Base-by-base conservation (phyloP, 1,140 invertebrate species). In the Drosophila nasuta region DNA sequence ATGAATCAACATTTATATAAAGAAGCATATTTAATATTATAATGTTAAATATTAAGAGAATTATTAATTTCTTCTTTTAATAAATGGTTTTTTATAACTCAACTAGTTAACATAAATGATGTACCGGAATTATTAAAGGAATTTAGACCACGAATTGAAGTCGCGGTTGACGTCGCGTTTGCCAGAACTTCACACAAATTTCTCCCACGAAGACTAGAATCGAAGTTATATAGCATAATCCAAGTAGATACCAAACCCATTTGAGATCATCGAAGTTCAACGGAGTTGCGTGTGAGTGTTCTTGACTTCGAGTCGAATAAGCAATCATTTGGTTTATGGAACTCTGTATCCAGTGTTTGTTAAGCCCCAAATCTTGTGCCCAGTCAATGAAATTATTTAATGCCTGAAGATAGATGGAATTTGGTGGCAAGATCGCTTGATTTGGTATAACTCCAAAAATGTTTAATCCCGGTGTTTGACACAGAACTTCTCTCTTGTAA, bases 331-430 rank as follows among this genome's bases (percentile, higher is more conserved):
- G 49, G 3, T 13, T 45, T 5, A 15, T 3, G 5, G 0, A 1
- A 10, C 8, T 11, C 33, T 1, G 6, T 8, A 3, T 1, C 52
- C 69, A 72, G 6, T 58, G 43, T 0, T 6, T n/a, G 6, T 1
- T 1, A 1, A 72, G 15, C 2, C 69, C 69, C 1, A 65, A 4
- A 15, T 25, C 41, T 1, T 13, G 30, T 0, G 38, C 4, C 30
- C 30, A 35, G 4, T n/a, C 1, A 7, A 65, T 28, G 7, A 63
- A 71, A 10, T 57, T 13, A 15, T 57, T 49, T 0, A 66, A 20
- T 5, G 51, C 4, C 3, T 5, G 1, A 8, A 13, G 49, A 33
- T 51, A 72, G n/a, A 72, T n/a, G 0, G 69, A 72, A 7, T 72
- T 72, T 0, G 17, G 7, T 5, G 33, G 33, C 0, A 71, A 0